phyloP scores from a whole-genome alignment of 2,113 vertebrate genomes.

The Laterallus jamaicensis region DNA sequence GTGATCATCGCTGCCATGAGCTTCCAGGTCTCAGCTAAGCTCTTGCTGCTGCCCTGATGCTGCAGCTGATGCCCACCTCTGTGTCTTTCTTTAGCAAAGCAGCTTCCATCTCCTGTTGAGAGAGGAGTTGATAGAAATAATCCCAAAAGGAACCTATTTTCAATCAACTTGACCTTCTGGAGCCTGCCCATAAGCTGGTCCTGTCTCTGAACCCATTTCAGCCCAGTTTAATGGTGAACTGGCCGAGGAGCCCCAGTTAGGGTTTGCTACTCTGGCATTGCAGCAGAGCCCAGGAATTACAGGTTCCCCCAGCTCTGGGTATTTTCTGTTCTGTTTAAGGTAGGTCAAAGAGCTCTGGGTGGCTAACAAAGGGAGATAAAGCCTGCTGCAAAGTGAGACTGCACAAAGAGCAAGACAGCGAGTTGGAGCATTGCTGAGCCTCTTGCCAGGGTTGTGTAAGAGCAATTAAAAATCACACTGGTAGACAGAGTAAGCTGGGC shows the following conservation, averaged over 20 bases:
- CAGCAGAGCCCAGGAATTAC: background rate
- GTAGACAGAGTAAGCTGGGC: background rate
- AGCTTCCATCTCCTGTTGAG: background rate
- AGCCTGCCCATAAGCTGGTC: background rate
- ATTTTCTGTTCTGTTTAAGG: background rate
- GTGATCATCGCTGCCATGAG: fast-evolving
- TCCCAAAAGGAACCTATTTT: background rate
- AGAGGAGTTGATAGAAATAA: background rate
- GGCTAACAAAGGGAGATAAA: background rate
- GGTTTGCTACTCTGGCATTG: background rate
- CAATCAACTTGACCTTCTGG: background rate
- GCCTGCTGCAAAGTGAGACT: background rate
- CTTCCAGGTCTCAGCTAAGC: background rate
- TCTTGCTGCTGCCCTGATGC: background rate
- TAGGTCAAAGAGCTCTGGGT: background rate
- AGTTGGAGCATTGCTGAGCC: background rate
- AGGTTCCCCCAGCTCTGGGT: background rate
- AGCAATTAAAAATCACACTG: constrained; percentile 33
- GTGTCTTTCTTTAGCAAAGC: background rate
- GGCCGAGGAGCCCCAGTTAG: background rate
- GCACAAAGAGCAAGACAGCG: background rate
- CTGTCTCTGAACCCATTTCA: background rate
- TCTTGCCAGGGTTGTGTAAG: background rate
- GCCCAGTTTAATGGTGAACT: background rate
- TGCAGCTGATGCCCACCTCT: background rate